Evolutionary conservation across 2,888 invertebrate genomes (phyloP).

Genomic region (Zaprionus obscuricornis): DNA sequence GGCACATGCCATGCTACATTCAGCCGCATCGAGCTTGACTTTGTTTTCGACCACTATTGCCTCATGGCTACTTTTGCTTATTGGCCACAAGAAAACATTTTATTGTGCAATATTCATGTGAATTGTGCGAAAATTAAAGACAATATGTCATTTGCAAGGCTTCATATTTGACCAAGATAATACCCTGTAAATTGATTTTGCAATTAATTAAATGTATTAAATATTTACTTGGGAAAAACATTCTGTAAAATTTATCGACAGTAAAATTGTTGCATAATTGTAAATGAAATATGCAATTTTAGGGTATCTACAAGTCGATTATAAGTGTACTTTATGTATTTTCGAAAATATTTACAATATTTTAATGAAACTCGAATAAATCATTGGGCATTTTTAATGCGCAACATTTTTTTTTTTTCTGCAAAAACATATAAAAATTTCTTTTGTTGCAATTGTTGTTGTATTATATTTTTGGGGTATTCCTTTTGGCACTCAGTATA

Average conservation of each 20-base stretch:
- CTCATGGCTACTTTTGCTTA: slow-evolving; percentile 64
- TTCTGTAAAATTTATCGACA: slow-evolving; percentile 1
- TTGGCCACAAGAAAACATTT: slow-evolving; percentile 47
- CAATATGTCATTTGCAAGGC: too few species aligned
- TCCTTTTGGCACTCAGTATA: slow-evolving; percentile 61
- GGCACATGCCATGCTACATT: too few species aligned
- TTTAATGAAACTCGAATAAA: too few species aligned
- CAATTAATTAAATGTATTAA: slow-evolving; percentile 6
- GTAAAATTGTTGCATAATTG: too few species aligned
- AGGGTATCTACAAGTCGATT: slow-evolving; percentile 1
- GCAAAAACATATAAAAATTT: too few species aligned
- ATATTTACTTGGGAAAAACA: not conserved
- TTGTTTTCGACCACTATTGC: not conserved
- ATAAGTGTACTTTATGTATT: not conserved
- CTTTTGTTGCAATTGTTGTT: not conserved
- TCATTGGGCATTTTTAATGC: slow-evolving; percentile 5
- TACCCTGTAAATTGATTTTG: not conserved
- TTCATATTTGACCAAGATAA: too few species aligned
- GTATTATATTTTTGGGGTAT: too few species aligned
- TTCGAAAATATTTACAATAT: too few species aligned
- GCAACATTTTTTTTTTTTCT: too few species aligned
- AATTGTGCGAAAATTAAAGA: slow-evolving; percentile 48
- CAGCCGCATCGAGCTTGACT: too few species aligned
- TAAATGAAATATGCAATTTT: too few species aligned
- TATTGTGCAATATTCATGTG: slow-evolving; percentile 44